Evolutionary conservation across 30 jellyfish, hydroid and myxozoan species (phyloP).

Genomic region (Rhopilema esculentum): DNA sequence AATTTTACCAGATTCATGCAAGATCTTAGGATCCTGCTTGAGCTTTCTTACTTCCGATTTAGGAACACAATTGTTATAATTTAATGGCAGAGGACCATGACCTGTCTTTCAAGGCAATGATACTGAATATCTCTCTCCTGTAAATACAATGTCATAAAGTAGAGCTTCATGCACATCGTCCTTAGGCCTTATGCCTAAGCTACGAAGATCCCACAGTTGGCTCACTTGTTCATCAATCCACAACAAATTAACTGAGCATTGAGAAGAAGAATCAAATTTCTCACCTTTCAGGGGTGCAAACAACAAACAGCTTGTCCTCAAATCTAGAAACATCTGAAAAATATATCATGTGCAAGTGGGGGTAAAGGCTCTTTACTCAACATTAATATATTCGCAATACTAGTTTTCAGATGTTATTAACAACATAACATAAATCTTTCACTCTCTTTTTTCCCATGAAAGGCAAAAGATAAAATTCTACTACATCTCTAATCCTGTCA

Average conservation of each 20-base stretch:
- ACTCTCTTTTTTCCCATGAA: slow-evolving; percentile 32
- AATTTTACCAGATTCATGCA: slow-evolving; percentile 17
- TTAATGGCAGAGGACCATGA: slow-evolving; percentile 49
- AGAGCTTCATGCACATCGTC: slow-evolving; percentile 10
- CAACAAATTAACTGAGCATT: too few species aligned
- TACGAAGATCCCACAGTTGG: slow-evolving; percentile 8
- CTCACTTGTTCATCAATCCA: too few species aligned
- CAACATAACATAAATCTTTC: slow-evolving; percentile 55
- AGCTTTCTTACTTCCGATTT: slow-evolving; percentile 41
- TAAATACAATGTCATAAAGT: slow-evolving; percentile 4
- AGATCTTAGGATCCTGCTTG: slow-evolving; percentile 17
- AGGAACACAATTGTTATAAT: slow-evolving; percentile 22
- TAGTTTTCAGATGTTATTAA: slow-evolving; percentile 27
- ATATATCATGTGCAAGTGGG: slow-evolving; percentile 39
- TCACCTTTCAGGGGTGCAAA: slow-evolving; percentile 3
- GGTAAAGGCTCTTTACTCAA: slow-evolving; percentile 59
- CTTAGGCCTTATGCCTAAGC: background rate
- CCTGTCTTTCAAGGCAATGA: slow-evolving; percentile 62
- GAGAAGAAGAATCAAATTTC: background rate
- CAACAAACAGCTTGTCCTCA: background rate
- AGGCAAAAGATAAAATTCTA: slow-evolving; percentile 30
- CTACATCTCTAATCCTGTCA: slow-evolving; percentile 26
- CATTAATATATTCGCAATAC: slow-evolving; percentile 37
- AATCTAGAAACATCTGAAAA: slow-evolving; percentile 48
- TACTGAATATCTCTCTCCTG: slow-evolving; percentile 28